Base-by-base conservation (phyloP, 2,797 vertebrate genomes). In the Geotrypetes seraphini region DNA sequence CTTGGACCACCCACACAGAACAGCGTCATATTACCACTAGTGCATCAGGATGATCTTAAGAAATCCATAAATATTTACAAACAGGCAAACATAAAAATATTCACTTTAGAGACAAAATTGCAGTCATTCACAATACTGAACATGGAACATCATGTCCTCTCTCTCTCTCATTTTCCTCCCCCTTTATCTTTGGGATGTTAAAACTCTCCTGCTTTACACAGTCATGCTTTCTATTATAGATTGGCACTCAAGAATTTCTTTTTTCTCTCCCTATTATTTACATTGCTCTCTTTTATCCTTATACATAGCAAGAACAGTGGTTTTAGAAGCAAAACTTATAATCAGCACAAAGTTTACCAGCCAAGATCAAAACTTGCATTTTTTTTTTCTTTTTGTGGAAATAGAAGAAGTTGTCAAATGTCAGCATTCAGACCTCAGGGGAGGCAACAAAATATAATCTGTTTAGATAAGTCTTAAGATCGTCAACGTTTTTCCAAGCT, bases 231-330 rank as follows among this genome's bases (percentile, higher is more conserved):
- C 56, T 57, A 49, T 50, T 55, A 68, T 36, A 63, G 25, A 55
- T 58, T 67, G 63, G 71, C 66, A 71, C 71, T 65, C 61, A n/a
- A 48, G 34, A 52, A 36, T 56, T 39, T 30, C 26, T 54, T 31
- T 46, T n/a, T n/a, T 37, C 36, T 52, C 63, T 51, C 51, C 57
- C 64, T 79, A 70, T 73, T 71, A 75, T 75, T 77, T 60, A 56
- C 57, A 67, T 34, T 59, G 55, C 69, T 75, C 71, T 62, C 57
- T 62, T 70, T 60, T 66, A 63, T 47, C n/a, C n/a, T n/a, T n/a
- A n/a, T 45, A 71, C 78, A 73, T 72, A 67, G 75, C 64, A 77
- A 80, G 67, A 41, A 55, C 50, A 19, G 69, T 43, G 56, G 65
- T 74, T 69, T 42, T 57, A 33, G 46, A 65, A 55, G 26, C 58